Percentiles rank a stretch among this genome's conserved stretches.
Evolutionary conservation across 2,888 invertebrate genomes (phyloP).

Genomic region (Lithophane ornitopus): DNA sequence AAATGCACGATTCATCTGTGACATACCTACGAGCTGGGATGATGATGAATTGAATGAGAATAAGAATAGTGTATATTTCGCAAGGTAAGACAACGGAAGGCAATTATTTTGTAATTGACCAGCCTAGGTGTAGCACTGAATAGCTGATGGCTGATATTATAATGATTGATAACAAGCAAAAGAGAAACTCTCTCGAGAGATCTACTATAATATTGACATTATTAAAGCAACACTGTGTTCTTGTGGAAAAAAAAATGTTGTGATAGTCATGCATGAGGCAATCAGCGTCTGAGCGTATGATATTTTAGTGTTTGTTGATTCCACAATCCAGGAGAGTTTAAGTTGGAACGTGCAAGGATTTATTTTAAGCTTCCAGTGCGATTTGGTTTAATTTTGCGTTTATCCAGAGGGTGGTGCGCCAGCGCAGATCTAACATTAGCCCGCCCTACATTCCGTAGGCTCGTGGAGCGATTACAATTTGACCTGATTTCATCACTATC

Average conservation of each 20-base stretch:
- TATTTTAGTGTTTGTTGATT: slow-evolving; percentile 49
- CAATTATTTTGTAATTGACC: background rate
- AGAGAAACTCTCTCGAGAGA: background rate
- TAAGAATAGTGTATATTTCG: slow-evolving; percentile 1
- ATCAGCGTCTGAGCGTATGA: slow-evolving; percentile 8
- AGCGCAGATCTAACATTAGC: slow-evolving; percentile 86
- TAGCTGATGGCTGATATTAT: background rate
- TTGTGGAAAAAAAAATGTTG: slow-evolving; percentile 11
- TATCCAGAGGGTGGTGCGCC: slow-evolving; percentile 79
- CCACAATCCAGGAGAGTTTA: slow-evolving; percentile 54
- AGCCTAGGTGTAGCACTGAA: background rate
- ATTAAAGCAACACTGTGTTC: background rate
- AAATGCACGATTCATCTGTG: background rate
- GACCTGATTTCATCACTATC: slow-evolving; percentile 84
- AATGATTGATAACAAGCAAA: background rate
- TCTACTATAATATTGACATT: background rate
- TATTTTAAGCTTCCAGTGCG: slow-evolving; percentile 67
- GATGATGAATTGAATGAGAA: background rate
- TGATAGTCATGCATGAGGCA: background rate
- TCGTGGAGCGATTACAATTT: slow-evolving; percentile 80
- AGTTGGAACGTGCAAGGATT: slow-evolving; percentile 64
- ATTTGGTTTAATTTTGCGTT: slow-evolving; percentile 74
- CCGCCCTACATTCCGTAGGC: slow-evolving; percentile 85
- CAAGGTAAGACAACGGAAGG: background rate
- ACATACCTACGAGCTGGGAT: background rate